A percentile compares a stretch with the other conserved stretches of the same genome.
Evolutionary conservation across 2,113 vertebrate species (phyloP).

Genomic region (Scomber japonicus): DNA sequence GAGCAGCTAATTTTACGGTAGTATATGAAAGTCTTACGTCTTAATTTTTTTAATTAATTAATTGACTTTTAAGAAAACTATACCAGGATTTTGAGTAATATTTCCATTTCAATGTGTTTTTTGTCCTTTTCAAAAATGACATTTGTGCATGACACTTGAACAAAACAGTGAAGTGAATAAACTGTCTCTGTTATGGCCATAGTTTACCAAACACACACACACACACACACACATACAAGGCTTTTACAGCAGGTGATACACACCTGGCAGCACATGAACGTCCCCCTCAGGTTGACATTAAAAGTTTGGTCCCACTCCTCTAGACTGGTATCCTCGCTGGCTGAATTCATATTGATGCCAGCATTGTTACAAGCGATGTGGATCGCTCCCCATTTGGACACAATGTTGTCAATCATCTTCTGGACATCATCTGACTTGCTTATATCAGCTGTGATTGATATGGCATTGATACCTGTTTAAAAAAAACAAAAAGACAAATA

Average conservation of each 20-base stretch:
- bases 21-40: neutral
- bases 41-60: neutral
- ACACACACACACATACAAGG: neutral
- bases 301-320: constrained; percentile 89
- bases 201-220: neutral
- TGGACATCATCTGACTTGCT: constrained; percentile 85
- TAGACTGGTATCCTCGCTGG: constrained; percentile 86
- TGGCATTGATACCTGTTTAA: constrained; percentile 81
- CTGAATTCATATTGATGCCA: constrained; percentile 88
- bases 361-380: constrained; percentile 87
- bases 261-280: constrained; percentile 90
- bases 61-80: too few species aligned
- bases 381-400: constrained; percentile 83
- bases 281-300: constrained; percentile 85
- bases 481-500: neutral
- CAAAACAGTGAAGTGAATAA: neutral
- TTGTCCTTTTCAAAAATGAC: too few species aligned
- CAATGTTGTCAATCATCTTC: constrained; percentile 78
- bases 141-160: neutral
- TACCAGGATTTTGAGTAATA: too few species aligned
- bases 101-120: too few species aligned
- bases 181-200: too few species aligned
- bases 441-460: constrained; percentile 85
- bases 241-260: constrained; percentile 10
- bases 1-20: too few species aligned